These are phyloP conservation scores for Neodon shergylaensis DNA, from an alignment of 2,113 vertebrate species.

Conservation along the genomic window DNA sequence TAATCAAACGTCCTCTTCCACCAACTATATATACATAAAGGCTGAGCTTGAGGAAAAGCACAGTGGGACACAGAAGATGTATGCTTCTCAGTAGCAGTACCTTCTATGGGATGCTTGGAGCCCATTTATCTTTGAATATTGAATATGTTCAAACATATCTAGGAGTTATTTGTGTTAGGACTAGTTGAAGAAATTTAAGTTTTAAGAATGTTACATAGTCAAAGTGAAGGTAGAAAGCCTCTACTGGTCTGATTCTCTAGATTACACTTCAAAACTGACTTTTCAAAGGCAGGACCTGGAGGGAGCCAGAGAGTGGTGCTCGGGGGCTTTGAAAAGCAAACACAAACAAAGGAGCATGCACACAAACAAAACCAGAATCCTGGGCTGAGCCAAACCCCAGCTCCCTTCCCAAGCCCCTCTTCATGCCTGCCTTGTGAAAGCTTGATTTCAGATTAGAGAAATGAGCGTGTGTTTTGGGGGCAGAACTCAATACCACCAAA, in stretches of 20 bases:
- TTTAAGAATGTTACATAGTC: neutral
- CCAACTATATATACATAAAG: neutral
- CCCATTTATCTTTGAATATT: neutral
- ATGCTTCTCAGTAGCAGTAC: neutral
- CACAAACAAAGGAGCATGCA: conserved; percentile 26
- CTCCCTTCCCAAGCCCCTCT: conserved; percentile 36
- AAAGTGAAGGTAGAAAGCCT: neutral
- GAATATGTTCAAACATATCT: neutral
- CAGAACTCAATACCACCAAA: conserved; percentile 81
- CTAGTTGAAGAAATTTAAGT: neutral
- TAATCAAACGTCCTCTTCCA: neutral
- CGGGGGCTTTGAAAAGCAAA: neutral
- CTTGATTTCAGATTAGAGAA: conserved; percentile 87
- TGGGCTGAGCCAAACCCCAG: neutral
- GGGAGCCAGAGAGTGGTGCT: neutral
- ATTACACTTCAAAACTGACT: neutral
- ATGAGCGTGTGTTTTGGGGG: conserved; percentile 84
- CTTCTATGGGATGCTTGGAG: neutral
- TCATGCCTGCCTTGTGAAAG: conserved; percentile 83
- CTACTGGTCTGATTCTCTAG: neutral
- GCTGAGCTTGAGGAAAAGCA: neutral
- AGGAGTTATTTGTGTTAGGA: neutral
- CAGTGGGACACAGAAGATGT: neutral
- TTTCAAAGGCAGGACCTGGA: neutral
- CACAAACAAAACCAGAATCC: conserved; percentile 46